phyloP scores from a whole-genome alignment of 2,797 vertebrate species.

The Dicrostonyx torquatus region DNA sequence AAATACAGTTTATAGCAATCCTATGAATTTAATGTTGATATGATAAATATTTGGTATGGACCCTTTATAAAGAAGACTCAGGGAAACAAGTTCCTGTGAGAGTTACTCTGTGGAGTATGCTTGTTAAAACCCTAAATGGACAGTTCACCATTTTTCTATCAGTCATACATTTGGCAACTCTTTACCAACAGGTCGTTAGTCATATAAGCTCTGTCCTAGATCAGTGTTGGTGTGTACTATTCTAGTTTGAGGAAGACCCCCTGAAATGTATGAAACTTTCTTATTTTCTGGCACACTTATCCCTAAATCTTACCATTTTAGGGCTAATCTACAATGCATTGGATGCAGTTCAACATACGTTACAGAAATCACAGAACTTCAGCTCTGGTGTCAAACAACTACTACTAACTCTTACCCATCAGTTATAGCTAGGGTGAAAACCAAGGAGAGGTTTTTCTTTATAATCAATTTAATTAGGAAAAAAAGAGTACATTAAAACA shows the following conservation, averaged over 20 bases:
- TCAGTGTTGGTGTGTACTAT: background rate
- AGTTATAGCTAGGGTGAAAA: conserved; percentile 68
- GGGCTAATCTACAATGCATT: background rate
- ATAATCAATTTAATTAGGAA: conserved; percentile 56
- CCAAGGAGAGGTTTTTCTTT: conserved; percentile 56
- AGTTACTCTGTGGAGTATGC: background rate
- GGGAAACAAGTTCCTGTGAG: background rate
- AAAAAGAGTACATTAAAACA: conserved; percentile 37
- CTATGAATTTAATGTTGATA: conserved; percentile 1
- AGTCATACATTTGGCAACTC: background rate
- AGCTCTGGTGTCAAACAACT: conserved; percentile 34
- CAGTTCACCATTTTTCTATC: background rate
- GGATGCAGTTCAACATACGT: conserved; percentile 33
- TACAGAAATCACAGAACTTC: conserved; percentile 38
- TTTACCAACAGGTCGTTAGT: background rate
- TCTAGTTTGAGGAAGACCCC: background rate
- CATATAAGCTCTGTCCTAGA: background rate
- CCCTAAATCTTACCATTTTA: conserved; percentile 12
- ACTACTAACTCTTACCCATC: conserved; percentile 51
- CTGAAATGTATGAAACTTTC: background rate
- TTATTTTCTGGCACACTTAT: background rate
- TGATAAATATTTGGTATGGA: background rate
- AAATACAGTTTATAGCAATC: background rate
- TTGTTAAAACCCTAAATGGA: background rate
- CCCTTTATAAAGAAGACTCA: background rate